These are phyloP conservation scores for Ptilodon capucinus DNA, from an alignment of 2,888 invertebrate genomes.

Conservation along the genomic window DNA sequence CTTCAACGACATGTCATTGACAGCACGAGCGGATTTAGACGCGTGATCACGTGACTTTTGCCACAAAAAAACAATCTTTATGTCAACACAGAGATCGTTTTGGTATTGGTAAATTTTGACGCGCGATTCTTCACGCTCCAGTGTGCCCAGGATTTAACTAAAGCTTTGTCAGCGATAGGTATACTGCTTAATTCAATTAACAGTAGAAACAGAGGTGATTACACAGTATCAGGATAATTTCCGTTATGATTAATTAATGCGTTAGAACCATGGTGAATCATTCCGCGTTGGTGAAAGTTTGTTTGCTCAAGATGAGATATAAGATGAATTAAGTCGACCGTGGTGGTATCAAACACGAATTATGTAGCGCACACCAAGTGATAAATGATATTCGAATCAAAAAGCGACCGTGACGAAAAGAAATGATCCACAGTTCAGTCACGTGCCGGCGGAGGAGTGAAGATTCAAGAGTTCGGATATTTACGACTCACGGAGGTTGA, in stretches of 20 bases:
- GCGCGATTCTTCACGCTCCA: no score
- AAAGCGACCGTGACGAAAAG: conserved; percentile 22
- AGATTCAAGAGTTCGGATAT: conserved; percentile 28
- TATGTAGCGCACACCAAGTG: conserved; percentile 5
- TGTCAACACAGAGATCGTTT: no score
- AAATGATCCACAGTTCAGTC: conserved; percentile 27
- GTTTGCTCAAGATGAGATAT: conserved; percentile 16
- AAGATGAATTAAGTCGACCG: conserved; percentile 16
- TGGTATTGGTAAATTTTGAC: no score
- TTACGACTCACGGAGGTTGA: conserved; percentile 25
- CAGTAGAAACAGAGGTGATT: neutral
- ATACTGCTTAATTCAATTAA: no score
- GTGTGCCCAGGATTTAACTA: no score
- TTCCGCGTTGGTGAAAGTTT: conserved; percentile 12
- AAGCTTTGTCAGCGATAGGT: no score
- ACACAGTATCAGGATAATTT: neutral
- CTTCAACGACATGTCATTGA: no score
- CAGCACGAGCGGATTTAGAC: no score
- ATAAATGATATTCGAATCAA: conserved; percentile 24
- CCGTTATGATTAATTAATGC: conserved; percentile 5
- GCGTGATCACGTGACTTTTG: no score
- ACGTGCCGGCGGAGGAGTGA: conserved; percentile 19
- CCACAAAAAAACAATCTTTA: no score
- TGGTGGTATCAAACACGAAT: conserved; percentile 7
- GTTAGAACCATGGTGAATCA: conserved; percentile 10